Evolutionary conservation across 1,140 invertebrate species (phyloP), one percentile per base, ranked within the genome.

Genomic region (Trigoniulus corallinus): DNA sequence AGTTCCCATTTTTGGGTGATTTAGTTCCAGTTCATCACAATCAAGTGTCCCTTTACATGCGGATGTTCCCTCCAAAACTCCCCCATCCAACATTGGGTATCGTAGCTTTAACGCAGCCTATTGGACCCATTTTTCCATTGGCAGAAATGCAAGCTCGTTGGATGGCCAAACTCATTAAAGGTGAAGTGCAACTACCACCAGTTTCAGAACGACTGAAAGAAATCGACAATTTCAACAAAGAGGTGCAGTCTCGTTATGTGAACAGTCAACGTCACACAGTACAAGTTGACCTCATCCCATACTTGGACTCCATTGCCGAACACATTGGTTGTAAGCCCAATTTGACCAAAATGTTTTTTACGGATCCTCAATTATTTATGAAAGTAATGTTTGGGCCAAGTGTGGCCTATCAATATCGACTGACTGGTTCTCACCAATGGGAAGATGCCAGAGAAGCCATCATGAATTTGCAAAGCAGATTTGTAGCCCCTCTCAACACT

Each of bases 51-150:
- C 42, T 57, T 1, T 56, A 54, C 34, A 51, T 54, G 15, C 25
- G 23, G 22, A 29, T 56, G 13, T 56, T 49, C 27, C 54, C 56
- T 12, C 21, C 47, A 2, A 18, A 34, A 3, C 22, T 39, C 52
- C 59, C 15, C 50, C 62, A 56, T 24, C 43, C 48, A n/a, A 56
- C 54, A 2, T 27, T 59, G 25, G 48, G 48, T 26, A n/a, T 58
- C 1, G 50, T 56, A 2, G 57, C 54, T 2, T 34, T 54, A 18
- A 44, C 51, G 22, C 42, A 56, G 50, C 49, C 46, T 3, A 25
- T 29, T 27, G 51, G 56, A n/a, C 26, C 44, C 13, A 43, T 50
- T 43, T 13, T n/a, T 15, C 51, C 49, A 23, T 27, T 47, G 1
- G 13, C 22, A 7, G 43, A 54, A 42, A 54, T 54, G 45, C 50